These are phyloP conservation scores for Drosophila dunni DNA, from an alignment of 1,140 invertebrate species.

Conservation along the genomic window DNA sequence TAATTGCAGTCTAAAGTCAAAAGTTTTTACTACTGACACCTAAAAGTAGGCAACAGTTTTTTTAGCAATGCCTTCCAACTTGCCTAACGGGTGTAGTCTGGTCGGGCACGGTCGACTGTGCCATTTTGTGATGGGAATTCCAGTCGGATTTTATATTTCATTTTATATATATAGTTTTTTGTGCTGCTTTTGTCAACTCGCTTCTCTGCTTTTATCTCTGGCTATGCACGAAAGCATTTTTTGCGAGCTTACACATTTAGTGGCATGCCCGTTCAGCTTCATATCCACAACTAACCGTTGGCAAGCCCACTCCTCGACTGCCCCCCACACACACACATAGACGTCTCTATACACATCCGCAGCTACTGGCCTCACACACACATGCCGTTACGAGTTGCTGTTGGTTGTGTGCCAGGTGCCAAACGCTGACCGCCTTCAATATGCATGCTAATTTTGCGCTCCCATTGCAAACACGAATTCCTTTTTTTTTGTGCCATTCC, in stretches of 20 bases:
- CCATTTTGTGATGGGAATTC: conserved; percentile 43
- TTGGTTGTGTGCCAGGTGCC: conserved; percentile 29
- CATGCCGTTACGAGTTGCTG: background rate
- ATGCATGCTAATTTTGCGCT: conserved; percentile 51
- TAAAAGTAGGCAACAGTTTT: no score
- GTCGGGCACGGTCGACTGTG: no score
- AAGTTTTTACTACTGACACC: no score
- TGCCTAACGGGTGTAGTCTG: no score
- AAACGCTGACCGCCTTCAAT: conserved; percentile 50
- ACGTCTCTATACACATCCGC: conserved; percentile 3
- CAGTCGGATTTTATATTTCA: conserved; percentile 22
- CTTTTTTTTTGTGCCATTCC: background rate
- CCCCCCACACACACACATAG: background rate
- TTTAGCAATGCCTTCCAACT: no score
- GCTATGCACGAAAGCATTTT: conserved; percentile 43
- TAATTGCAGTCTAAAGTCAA: no score
- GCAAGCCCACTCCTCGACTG: background rate
- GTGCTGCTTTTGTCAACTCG: conserved; percentile 44
- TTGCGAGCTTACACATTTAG: conserved; percentile 43
- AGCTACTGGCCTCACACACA: conserved; percentile 7
- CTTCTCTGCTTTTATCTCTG: conserved; percentile 46
- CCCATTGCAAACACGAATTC: background rate
- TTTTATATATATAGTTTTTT: conserved; percentile 8
- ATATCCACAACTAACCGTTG: conserved; percentile 8
- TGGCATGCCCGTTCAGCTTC: conserved; percentile 10